phyloP scores from a whole-genome alignment of 92 coral and sea anemone genomes.

The Epizoanthus rinbou region DNA sequence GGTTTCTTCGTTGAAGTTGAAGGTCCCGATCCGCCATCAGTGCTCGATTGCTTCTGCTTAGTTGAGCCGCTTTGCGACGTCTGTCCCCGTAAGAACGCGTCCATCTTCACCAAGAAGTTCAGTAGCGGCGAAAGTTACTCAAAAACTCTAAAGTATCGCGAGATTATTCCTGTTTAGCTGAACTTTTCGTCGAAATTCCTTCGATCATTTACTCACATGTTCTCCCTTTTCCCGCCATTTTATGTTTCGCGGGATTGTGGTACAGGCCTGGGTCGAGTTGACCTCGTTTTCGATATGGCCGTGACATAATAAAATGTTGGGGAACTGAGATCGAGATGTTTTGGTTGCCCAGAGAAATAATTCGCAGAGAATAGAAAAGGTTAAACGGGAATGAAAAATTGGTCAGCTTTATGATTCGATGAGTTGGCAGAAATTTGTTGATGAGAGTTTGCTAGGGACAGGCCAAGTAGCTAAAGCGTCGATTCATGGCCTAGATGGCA shows the following conservation, averaged over 20 bases:
- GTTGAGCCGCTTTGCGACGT: constrained; percentile 61
- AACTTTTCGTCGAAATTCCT: neutral
- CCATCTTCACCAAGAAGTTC: constrained; percentile 57
- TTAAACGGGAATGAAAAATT: neutral
- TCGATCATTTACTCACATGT: neutral
- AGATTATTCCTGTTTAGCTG: neutral
- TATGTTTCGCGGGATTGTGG: neutral
- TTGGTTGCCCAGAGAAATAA: constrained; percentile 6
- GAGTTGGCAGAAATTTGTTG: constrained; percentile 98
- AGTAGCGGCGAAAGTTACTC: neutral
- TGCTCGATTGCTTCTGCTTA: constrained; percentile 68
- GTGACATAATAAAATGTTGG: neutral
- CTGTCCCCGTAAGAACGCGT: constrained; percentile 87
- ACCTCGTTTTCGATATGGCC: constrained; percentile 7
- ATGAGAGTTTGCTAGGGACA: constrained; percentile 93
- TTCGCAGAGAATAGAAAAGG: too few relatives aligned
- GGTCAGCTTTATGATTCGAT: constrained; percentile 48
- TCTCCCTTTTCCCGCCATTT: constrained; percentile 59
- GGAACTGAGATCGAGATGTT: constrained; percentile 27
- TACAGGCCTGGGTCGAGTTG: constrained; percentile 6
- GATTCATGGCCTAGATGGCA: constrained; percentile 93
- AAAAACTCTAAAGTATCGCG: neutral
- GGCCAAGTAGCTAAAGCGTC: constrained; percentile 98
- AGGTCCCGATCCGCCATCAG: constrained; percentile 63
- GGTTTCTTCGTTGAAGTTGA: constrained; percentile 67